These are phyloP conservation scores for Perccottus glenii DNA, from an alignment of 2,113 vertebrate species.

Conservation along the genomic window DNA sequence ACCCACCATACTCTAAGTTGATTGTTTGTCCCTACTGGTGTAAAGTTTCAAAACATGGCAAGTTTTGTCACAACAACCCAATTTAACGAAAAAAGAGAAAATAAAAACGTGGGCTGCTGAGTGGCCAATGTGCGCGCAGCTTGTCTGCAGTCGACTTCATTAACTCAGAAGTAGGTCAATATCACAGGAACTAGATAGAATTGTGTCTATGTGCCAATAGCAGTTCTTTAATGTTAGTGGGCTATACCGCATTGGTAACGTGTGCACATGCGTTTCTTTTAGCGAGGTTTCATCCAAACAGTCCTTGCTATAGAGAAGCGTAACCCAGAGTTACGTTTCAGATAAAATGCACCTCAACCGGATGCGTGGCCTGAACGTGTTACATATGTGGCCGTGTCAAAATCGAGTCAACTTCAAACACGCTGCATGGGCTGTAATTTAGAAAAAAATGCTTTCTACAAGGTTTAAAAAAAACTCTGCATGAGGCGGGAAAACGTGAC, in stretches of 20 bases:
- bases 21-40: conserved; percentile 1
- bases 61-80: neutral
- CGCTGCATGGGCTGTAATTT: conserved; percentile 22
- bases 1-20: neutral
- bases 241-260: conserved; percentile 21
- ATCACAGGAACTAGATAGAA: conserved; percentile 60
- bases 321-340: conserved; percentile 53
- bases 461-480: conserved; percentile 15
- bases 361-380: conserved; percentile 14
- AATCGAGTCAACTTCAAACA: neutral
- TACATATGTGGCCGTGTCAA: no score
- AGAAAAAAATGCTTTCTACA: neutral
- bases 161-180: conserved; percentile 71
- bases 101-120: conserved; percentile 11
- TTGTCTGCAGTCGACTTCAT: conserved; percentile 45
- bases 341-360: conserved; percentile 36
- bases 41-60: neutral
- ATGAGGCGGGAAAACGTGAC: conserved; percentile 78
- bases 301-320: neutral
- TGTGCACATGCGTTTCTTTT: no score
- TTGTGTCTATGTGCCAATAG: conserved; percentile 48
- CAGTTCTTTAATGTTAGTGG: conserved; percentile 46
- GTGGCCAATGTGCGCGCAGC: conserved; percentile 9
- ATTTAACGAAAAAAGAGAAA: neutral
- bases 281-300: no score